These are phyloP conservation scores for Takifugu rubripes DNA, from an alignment of 2,797 vertebrate genomes.

Conservation along the genomic window DNA sequence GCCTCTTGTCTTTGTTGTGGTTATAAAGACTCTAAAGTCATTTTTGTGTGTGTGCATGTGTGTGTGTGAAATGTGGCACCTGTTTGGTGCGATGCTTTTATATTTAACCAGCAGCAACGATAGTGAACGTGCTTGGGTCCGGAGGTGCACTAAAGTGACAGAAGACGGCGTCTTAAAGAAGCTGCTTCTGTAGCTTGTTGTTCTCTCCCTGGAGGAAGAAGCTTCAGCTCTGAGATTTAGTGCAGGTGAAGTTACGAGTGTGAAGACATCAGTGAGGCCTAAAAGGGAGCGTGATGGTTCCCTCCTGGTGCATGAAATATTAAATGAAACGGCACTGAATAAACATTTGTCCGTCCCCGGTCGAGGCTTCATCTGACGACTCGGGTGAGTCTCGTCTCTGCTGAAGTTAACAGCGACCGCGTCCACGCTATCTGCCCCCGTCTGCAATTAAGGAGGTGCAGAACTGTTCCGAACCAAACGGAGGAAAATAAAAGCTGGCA, in stretches of 20 bases:
- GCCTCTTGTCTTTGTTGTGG: too few relatives aligned
- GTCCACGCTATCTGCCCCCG: slow-evolving; percentile 16
- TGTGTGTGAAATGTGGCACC: too few relatives aligned
- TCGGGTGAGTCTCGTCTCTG: slow-evolving; percentile 7
- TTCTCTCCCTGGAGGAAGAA: too few relatives aligned
- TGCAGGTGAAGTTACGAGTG: neutral
- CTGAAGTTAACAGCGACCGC: slow-evolving; percentile 8
- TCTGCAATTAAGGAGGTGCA: slow-evolving; percentile 34
- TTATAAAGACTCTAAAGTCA: too few relatives aligned
- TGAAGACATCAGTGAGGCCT: neutral
- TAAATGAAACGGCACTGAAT: slow-evolving; percentile 9
- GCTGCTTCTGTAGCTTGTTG: neutral
- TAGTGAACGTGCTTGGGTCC: too few relatives aligned
- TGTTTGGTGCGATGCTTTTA: too few relatives aligned
- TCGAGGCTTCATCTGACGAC: slow-evolving; percentile 12
- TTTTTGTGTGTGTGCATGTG: too few relatives aligned
- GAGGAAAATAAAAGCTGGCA: slow-evolving; percentile 53
- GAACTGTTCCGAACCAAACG: slow-evolving; percentile 36
- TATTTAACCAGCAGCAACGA: too few relatives aligned
- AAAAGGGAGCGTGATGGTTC: neutral
- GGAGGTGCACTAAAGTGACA: too few relatives aligned
- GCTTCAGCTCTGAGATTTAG: too few relatives aligned
- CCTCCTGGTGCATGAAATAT: slow-evolving; percentile 14
- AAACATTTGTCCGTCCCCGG: slow-evolving; percentile 7
- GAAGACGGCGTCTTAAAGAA: too few relatives aligned